Percentiles rank a stretch among this genome's conserved stretches.
These are phyloP conservation scores for Colossoma macropomum DNA, from an alignment of 2,113 vertebrate species.

Conservation along the genomic window DNA sequence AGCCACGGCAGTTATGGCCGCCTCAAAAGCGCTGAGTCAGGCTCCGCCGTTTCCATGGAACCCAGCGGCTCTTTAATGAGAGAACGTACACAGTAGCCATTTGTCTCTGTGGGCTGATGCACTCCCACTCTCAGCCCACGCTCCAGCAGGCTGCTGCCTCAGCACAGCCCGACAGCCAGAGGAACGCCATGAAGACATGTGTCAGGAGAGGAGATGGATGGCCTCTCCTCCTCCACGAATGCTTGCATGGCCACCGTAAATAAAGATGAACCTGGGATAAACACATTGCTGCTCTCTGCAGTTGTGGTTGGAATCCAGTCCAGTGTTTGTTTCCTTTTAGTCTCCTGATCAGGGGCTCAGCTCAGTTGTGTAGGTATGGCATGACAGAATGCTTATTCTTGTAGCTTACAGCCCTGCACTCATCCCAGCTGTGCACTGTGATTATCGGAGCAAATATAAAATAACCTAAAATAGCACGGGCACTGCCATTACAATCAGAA, in stretches of 20 bases:
- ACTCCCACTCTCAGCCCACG: constrained; percentile 56
- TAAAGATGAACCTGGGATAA: constrained; percentile 51
- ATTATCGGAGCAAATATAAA: neutral
- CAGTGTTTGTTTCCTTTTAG: neutral
- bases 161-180: constrained; percentile 64
- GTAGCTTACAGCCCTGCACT: neutral
- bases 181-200: constrained; percentile 55
- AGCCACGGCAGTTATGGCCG: constrained; percentile 52
- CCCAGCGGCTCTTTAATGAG: constrained; percentile 69
- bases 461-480: neutral
- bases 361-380: neutral
- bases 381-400: neutral
- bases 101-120: constrained; percentile 68
- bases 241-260: constrained; percentile 48
- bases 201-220: constrained; percentile 64
- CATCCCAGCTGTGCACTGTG: neutral
- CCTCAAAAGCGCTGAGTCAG: constrained; percentile 74
- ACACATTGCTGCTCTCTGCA: constrained; percentile 24
- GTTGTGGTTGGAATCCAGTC: neutral
- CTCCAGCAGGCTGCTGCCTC: constrained; percentile 57
- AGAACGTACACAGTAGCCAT: constrained; percentile 66
- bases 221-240: constrained; percentile 38
- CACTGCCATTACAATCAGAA: neutral
- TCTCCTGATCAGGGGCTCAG: neutral
- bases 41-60: constrained; percentile 55